phyloP scores from a whole-genome alignment of 2,888 invertebrate genomes.

The Elegia similella region DNA sequence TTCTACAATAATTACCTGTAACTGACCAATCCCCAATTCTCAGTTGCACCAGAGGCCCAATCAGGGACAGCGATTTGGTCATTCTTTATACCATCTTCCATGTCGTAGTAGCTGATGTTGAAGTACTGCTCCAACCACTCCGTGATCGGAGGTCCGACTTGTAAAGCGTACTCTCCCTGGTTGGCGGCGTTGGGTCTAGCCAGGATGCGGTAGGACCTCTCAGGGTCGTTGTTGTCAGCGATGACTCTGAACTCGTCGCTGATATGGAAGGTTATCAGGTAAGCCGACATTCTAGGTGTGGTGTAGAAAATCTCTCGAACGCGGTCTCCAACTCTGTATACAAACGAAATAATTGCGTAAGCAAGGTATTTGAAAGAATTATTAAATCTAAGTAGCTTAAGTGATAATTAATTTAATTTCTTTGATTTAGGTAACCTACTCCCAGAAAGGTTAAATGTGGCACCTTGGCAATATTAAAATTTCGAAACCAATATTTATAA shows the following conservation, averaged over 20 bases:
- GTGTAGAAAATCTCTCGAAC: slow-evolving; percentile 69
- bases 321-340: slow-evolving; percentile 52
- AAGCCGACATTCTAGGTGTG: slow-evolving; percentile 91
- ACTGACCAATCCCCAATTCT: slow-evolving; percentile 74
- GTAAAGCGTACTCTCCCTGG: slow-evolving; percentile 68
- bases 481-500: too few species aligned
- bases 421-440: too few species aligned
- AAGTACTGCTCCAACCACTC: slow-evolving; percentile 64
- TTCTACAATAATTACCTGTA: slow-evolving; percentile 51
- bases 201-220: slow-evolving; percentile 59
- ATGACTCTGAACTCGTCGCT: slow-evolving; percentile 66
- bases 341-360: not conserved
- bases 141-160: slow-evolving; percentile 65
- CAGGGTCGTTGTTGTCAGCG: slow-evolving; percentile 52
- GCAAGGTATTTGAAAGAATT: not conserved
- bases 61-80: slow-evolving; percentile 72
- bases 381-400: too few species aligned
- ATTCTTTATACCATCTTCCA: slow-evolving; percentile 63
- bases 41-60: slow-evolving; percentile 76
- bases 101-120: slow-evolving; percentile 59
- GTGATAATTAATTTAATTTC: too few species aligned
- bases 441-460: too few species aligned
- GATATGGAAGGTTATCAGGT: slow-evolving; percentile 88
- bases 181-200: slow-evolving; percentile 61
- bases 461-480: too few species aligned